These are phyloP conservation scores for Sphaerophoria taeniata DNA, from an alignment of 2,888 invertebrate genomes.

Conservation along the genomic window DNA sequence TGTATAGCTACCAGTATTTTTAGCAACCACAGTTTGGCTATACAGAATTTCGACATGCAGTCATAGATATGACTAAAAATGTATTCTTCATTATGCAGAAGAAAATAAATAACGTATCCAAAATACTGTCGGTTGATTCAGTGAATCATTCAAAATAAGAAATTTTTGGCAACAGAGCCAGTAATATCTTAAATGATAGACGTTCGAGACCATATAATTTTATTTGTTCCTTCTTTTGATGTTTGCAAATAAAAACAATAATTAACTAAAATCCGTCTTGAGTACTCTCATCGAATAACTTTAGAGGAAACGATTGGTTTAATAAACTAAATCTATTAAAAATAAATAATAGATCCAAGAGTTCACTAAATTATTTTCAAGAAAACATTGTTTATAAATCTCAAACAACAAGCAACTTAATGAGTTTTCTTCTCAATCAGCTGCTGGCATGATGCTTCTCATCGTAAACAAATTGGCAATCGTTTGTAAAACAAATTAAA, in stretches of 20 bases:
- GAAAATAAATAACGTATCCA: no score
- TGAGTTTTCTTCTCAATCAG: constrained; percentile 40
- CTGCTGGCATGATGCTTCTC: constrained; percentile 36
- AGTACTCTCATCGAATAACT: not conserved
- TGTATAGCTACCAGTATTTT: no score
- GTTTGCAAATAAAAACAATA: constrained; percentile 17
- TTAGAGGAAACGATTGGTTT: not conserved
- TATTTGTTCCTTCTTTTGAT: no score
- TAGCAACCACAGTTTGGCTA: no score
- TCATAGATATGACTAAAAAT: no score
- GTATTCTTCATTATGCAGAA: no score
- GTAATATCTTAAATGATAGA: no score
- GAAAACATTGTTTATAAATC: constrained; percentile 39
- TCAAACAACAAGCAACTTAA: constrained; percentile 27
- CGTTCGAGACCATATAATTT: no score
- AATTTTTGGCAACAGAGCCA: no score
- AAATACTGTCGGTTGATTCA: no score
- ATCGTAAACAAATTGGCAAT: constrained; percentile 63
- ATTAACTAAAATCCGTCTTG: constrained; percentile 15
- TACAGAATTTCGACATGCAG: no score
- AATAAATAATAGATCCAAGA: not conserved
- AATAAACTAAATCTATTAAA: not conserved
- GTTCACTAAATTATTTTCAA: not conserved
- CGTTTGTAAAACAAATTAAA: constrained; percentile 19
- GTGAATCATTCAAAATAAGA: no score